A percentile compares a stretch with the other conserved stretches of the same genome.
These are phyloP conservation scores for Scaeva pyrastri DNA, from an alignment of 2,888 invertebrate genomes.

Conservation along the genomic window DNA sequence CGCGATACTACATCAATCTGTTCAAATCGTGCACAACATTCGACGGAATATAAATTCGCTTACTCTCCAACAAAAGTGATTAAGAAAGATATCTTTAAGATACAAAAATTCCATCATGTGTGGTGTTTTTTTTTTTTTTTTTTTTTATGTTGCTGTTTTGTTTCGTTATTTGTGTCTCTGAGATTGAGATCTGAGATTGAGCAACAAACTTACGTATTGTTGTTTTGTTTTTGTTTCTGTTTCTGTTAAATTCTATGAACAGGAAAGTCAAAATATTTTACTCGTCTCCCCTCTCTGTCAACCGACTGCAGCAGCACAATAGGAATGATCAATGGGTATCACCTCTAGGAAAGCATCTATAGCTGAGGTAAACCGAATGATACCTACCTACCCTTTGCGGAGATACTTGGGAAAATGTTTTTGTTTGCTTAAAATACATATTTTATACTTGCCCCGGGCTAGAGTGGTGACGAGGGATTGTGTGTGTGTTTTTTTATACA, in stretches of 20 bases:
- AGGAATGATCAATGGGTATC: constrained; percentile 64
- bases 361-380: constrained; percentile 9
- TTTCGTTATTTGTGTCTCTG: not conserved
- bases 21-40: constrained; percentile 70
- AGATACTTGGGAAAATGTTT: constrained; percentile 50
- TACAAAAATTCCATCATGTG: constrained; percentile 43
- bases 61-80: constrained; percentile 61
- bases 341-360: constrained; percentile 3
- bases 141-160: too few relatives aligned
- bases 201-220: constrained; percentile 39
- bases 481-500: constrained; percentile 33
- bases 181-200: constrained; percentile 50
- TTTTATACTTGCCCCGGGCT: constrained; percentile 24
- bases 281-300: constrained; percentile 38
- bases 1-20: constrained; percentile 73
- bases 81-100: constrained; percentile 53
- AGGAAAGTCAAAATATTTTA: constrained; percentile 73
- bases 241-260: constrained; percentile 35
- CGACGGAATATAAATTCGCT: constrained; percentile 67
- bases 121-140: constrained; percentile 20
- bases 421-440: constrained; percentile 61
- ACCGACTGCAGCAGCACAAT: constrained; percentile 37
- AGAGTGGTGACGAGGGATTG: constrained; percentile 20
- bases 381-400: constrained; percentile 13
- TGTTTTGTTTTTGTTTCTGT: constrained; percentile 22